Base-by-base conservation (phyloP, 2,797 vertebrate species). In the Coendou prehensilis region DNA sequence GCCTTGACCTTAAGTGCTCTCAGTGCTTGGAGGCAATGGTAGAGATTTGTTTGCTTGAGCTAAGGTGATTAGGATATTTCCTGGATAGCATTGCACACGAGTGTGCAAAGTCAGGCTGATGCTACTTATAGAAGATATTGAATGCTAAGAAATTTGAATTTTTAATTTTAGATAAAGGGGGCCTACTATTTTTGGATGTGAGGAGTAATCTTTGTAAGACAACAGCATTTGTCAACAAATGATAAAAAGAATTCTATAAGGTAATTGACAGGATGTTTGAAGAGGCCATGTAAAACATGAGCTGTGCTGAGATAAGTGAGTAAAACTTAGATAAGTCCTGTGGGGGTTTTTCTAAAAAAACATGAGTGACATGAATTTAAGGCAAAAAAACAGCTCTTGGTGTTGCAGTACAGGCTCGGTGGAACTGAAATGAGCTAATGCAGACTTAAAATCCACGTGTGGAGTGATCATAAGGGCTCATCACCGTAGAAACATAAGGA, bases 211-310 rank as follows among this genome's bases (percentile, higher is more conserved):
- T 67, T 64, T 91, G 41, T 22, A 33, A 95, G 78, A 7, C 57
- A 88, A 5, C 37, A 69, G 23, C 37, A 45, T 22, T 0, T 75
- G 41, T 47, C 54, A 84, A 4, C 76, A 45, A 73, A 41, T 82
- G 61, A 61, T 23, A 45, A 45, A 67, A 52, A 5, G 45, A 67
- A 30, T 56, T 6, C 37, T 75, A 0, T 84, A 47, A 76, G n/a
- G 69, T 54, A 13, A 6, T n/a, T 82, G 54, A 59, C 37, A 79
- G 22, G 9, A 4, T 87, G 22, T 81, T 82, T 79, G 47, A n/a
- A 78, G 67, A 81, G 76, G 78, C 75, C 26, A 30, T 94, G 26
- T 89, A 33, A 92, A 92, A 86, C 56, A 75, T 61, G 73, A 87
- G 33, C 75, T 86, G 9, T 78, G 47, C 33, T 22, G 47, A 22